Conservation (phyloP, 2,113 vertebrate genomes). For the Nerophis lumbriciformis region DNA sequence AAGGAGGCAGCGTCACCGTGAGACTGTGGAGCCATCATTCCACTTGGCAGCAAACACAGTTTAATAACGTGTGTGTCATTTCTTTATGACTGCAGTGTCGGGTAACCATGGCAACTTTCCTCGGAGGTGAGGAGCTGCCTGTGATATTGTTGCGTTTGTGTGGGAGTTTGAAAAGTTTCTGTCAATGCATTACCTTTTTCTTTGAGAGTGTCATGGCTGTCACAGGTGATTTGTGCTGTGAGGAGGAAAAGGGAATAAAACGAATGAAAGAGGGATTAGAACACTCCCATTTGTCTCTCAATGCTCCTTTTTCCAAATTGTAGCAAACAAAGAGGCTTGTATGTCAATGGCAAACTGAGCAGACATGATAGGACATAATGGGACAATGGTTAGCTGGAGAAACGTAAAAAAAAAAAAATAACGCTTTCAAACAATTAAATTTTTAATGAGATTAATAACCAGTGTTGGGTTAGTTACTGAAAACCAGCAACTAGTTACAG, state of each 20-base stretch:
- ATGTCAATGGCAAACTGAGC: not conserved
- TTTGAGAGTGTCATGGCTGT: slow-evolving; percentile 76
- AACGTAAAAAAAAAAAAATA: not conserved
- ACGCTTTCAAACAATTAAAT: no score
- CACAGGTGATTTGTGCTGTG: slow-evolving; percentile 74
- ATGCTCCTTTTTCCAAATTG: not conserved
- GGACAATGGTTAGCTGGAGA: no score
- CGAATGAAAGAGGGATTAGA: not conserved
- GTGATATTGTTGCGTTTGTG: slow-evolving; percentile 25
- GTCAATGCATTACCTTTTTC: slow-evolving; percentile 70
- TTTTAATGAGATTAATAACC: no score
- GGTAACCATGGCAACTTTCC: slow-evolving; percentile 68
- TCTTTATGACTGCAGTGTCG: slow-evolving; percentile 43
- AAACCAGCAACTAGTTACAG: no score
- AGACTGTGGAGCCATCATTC: not conserved
- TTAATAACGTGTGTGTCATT: slow-evolving; percentile 41
- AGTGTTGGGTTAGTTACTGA: no score
- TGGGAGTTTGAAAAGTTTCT: slow-evolving; percentile 22
- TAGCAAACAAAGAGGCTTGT: not conserved
- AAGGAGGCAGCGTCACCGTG: slow-evolving; percentile 3
- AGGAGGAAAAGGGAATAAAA: slow-evolving; percentile 28
- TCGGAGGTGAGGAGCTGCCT: slow-evolving; percentile 51
- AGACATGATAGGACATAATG: not conserved
- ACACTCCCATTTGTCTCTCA: not conserved
- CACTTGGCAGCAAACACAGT: slow-evolving; percentile 15